Evolutionary conservation across 2,797 vertebrate genomes (phyloP).

Genomic region (Eulemur albifrons): DNA sequence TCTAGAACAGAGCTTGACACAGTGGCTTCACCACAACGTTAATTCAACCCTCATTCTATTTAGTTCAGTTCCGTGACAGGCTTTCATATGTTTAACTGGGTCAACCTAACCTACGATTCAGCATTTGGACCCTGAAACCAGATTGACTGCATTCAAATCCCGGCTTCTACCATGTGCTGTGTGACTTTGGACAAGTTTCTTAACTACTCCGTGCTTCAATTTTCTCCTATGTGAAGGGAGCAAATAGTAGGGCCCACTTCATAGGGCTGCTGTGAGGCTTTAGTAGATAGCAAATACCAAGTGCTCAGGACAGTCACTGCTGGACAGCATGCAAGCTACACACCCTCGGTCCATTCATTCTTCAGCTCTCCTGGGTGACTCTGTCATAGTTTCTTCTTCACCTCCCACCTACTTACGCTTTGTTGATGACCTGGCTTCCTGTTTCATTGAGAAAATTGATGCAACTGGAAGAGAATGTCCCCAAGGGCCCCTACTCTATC

Average conservation of each 20-base stretch:
- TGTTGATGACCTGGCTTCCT: neutral
- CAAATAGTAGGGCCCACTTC: neutral
- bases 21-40: neutral
- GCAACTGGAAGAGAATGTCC: neutral
- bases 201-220: neutral
- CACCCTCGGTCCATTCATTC: neutral
- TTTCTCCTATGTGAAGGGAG: neutral
- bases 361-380: neutral
- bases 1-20: neutral
- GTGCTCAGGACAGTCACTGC: neutral
- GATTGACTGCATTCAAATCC: neutral
- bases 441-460: conserved; percentile 13
- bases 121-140: neutral
- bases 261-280: neutral
- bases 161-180: neutral
- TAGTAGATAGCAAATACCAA: neutral
- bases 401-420: neutral
- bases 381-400: neutral
- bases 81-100: neutral
- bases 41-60: neutral
- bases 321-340: neutral
- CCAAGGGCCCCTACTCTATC: neutral
- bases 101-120: neutral
- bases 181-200: neutral
- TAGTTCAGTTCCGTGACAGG: neutral